Base-by-base conservation (phyloP, 2,888 invertebrate species). In the Dugesia japonica region DNA sequence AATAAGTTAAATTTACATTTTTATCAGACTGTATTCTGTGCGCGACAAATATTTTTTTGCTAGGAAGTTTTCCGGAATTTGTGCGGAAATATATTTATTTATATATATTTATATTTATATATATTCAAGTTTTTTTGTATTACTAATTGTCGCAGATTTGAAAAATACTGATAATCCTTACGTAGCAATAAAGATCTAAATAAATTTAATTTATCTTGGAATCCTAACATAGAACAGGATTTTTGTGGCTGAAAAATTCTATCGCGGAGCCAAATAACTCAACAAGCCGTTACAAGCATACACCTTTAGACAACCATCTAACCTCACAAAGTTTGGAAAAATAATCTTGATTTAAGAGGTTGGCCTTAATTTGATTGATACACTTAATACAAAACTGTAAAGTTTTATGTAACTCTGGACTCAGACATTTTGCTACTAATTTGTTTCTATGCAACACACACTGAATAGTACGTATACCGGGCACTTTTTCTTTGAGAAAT, bases 401-500 rank as follows among this genome's bases (percentile, higher is more conserved):
- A 72, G 72, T 26, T 72, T 72, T 27, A 72, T 72, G 72, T 28
- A 23, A 72, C 72, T 28, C 28, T 28, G 72, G 26, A 72, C 72
- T 72, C 72, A 72, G 72, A 72, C 23, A 28, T 72, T 72, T 72
- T 28, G 72, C 26, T 28, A 72, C 72, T 28, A 72, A 72, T 4
- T 72, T 27, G 17, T 72, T 15, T 27, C 72, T 27, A 72, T 72
- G 72, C 28, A 72, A 28, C 28, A 72, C 28, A 28, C 26, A 72
- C 4, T 72, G 26, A 72, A 72, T 72, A 27, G 26, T 28, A 28
- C 27, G 28, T 17, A 72, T 28, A 28, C 28, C 28, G n/a, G n/a
- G n/a, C n/a, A n/a, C n/a, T n/a, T n/a, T n/a, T n/a, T n/a, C n/a
- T n/a, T n/a, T n/a, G n/a, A n/a, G n/a, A n/a, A n/a, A n/a, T n/a